Evolutionary conservation across 2,113 vertebrate species (phyloP).

Genomic region (Petroica traversi): DNA sequence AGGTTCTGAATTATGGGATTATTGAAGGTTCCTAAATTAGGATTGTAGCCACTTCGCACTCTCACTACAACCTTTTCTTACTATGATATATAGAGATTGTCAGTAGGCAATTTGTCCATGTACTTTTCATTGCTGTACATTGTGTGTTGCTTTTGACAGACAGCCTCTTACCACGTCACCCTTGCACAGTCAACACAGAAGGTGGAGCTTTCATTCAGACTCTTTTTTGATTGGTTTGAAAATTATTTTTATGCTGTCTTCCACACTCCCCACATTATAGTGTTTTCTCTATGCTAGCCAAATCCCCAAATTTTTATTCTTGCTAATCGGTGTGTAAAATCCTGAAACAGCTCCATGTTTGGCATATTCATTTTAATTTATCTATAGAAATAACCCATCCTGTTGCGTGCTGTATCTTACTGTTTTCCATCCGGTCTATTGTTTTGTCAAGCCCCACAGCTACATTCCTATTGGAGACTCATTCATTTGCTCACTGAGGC

Average conservation of each 20-base stretch:
- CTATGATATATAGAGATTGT: not conserved
- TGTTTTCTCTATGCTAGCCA: not conserved
- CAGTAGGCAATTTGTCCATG: not conserved
- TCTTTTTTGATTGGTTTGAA: not conserved
- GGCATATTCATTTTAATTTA: not conserved
- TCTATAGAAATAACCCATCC: not conserved
- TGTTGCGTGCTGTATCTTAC: not conserved
- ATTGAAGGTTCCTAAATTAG: not conserved
- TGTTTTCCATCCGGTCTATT: not conserved
- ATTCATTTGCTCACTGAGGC: not conserved
- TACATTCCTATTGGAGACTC: not conserved
- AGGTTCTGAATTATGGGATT: constrained; percentile 9
- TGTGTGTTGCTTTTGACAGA: not conserved
- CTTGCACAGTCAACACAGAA: not conserved
- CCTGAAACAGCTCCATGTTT: not conserved
- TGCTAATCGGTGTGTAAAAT: not conserved
- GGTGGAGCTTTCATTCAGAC: not conserved
- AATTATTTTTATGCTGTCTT: not conserved
- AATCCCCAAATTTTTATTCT: not conserved
- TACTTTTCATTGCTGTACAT: not conserved
- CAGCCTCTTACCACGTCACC: not conserved
- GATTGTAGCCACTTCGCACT: not conserved
- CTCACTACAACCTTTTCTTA: not conserved
- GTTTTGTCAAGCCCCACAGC: not conserved
- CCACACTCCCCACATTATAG: not conserved